phyloP scores from a whole-genome alignment of 2,113 vertebrate species.

The Sebastes schlegelii region DNA sequence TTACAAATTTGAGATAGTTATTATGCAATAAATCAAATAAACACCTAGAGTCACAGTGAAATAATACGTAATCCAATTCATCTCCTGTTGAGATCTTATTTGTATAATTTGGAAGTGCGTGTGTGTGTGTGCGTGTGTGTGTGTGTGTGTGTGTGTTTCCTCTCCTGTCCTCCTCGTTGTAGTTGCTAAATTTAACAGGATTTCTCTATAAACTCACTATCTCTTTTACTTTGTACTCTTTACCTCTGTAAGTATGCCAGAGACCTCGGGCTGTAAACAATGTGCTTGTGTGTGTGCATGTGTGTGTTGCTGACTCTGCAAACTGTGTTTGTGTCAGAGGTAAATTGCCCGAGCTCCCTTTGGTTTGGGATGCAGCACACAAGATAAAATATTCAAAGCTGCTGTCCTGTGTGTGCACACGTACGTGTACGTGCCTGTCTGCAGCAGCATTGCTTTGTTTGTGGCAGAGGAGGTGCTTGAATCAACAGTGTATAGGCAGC shows the following conservation, averaged over 20 bases:
- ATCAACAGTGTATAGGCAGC: slow-evolving; percentile 11
- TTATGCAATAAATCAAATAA: background rate
- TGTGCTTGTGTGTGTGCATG: slow-evolving; percentile 24
- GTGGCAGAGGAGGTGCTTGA: slow-evolving; percentile 21
- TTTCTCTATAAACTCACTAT: slow-evolving; percentile 6
- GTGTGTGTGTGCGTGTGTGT: background rate
- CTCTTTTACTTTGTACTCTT: slow-evolving; percentile 12
- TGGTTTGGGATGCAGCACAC: slow-evolving; percentile 39
- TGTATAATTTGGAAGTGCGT: background rate
- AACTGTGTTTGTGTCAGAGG: slow-evolving; percentile 42
- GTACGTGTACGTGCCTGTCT: slow-evolving; percentile 1
- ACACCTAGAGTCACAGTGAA: background rate
- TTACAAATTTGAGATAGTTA: background rate
- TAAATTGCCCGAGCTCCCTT: slow-evolving; percentile 43
- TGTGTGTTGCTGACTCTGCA: slow-evolving; percentile 56
- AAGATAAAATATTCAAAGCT: slow-evolving; percentile 52
- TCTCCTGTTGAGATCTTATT: background rate
- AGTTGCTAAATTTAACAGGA: background rate
- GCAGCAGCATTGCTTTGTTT: slow-evolving; percentile 29
- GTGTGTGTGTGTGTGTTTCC: background rate
- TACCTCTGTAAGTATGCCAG: slow-evolving; percentile 5
- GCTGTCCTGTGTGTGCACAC: slow-evolving; percentile 20
- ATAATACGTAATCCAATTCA: background rate
- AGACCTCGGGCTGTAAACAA: slow-evolving; percentile 31
- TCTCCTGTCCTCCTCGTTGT: background rate